These are phyloP conservation scores for Sussaba pulchella DNA, from an alignment of 2,888 invertebrate species.

Conservation along the genomic window DNA sequence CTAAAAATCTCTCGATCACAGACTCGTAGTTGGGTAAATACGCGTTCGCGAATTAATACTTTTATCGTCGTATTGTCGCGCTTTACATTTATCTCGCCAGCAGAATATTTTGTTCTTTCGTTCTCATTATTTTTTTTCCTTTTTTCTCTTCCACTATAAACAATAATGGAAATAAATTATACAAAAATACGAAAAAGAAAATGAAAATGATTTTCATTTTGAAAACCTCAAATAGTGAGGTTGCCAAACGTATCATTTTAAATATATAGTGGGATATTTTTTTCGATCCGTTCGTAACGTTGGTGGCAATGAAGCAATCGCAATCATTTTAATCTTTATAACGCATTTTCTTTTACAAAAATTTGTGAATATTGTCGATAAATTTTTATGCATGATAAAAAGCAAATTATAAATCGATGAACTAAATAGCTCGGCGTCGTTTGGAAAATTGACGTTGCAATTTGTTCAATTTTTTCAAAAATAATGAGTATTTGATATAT, in stretches of 20 bases:
- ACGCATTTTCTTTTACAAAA: too few species aligned
- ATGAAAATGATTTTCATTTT: constrained; percentile 72
- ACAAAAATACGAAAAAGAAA: constrained; percentile 83
- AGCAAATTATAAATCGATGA: too few species aligned
- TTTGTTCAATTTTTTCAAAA: too few species aligned
- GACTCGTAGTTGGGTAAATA: constrained; percentile 12
- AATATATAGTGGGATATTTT: constrained; percentile 2
- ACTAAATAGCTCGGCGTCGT: too few species aligned
- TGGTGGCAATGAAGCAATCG: constrained; percentile 19
- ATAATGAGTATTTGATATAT: not conserved
- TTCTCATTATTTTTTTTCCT: constrained; percentile 42
- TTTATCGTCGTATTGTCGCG: constrained; percentile 6
- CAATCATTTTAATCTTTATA: too few species aligned
- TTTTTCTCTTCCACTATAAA: constrained; percentile 75
- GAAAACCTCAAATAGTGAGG: constrained; percentile 31
- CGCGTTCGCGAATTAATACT: not conserved
- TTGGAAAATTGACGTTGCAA: too few species aligned
- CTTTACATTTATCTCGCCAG: constrained; percentile 19
- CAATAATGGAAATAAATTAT: too few species aligned
- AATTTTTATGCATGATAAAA: too few species aligned
- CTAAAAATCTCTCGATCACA: constrained; percentile 42
- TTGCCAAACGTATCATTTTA: not conserved
- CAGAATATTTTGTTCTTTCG: constrained; percentile 38
- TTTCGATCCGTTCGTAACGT: constrained; percentile 5
- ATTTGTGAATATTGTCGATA: too few species aligned